Base-by-base conservation (phyloP, 2,888 invertebrate genomes). In the Noctua fimbriata region DNA sequence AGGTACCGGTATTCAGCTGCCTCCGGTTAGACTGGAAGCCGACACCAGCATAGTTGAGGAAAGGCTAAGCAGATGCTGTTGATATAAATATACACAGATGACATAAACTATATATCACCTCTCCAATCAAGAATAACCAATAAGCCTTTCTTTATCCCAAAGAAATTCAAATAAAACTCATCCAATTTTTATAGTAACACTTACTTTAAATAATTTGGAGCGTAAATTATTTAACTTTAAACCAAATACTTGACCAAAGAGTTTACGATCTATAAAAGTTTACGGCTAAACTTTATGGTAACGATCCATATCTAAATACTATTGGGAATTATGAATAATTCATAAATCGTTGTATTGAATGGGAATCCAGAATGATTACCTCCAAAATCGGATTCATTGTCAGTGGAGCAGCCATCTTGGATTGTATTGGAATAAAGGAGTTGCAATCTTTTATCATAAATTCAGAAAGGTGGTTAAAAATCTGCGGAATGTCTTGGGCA, bases 221-320 rank as follows among this genome's bases (percentile, higher is more conserved):
- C 73, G 71, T 80, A 77, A 85, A 85, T 74, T 81, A 73, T 72
- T 78, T 67, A 21, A 78, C 73, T 80, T 76, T 65, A 72, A 75
- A 83, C 86, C 83, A 86, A 86, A 82, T 78, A 81, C 65, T 70
- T 65, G 55, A 73, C 47, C 75, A 82, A 49, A 58, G 60, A 75
- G 49, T 87, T 86, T 86, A 87, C 67, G 80, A 76, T 28, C 69
- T 47, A 81, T 87, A 84, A 88, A 87, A 84, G 60, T 74, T 78
- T 77, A 76, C 47, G 49, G 66, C 80, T n/a, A 74, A 84, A 55
- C 1, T 82, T 80, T 78, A 85, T 79, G 52, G 79, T 66, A 76
- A 71, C 79, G 87, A 88, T 88, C 36, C 65, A 66, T 79, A 88
- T 88, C 84, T 77, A 73, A 84, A 74, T 52, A 76, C 49, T 76